These are phyloP conservation scores for Ornithoptera alexandrae DNA, from an alignment of 2,888 invertebrate genomes.

Conservation along the genomic window DNA sequence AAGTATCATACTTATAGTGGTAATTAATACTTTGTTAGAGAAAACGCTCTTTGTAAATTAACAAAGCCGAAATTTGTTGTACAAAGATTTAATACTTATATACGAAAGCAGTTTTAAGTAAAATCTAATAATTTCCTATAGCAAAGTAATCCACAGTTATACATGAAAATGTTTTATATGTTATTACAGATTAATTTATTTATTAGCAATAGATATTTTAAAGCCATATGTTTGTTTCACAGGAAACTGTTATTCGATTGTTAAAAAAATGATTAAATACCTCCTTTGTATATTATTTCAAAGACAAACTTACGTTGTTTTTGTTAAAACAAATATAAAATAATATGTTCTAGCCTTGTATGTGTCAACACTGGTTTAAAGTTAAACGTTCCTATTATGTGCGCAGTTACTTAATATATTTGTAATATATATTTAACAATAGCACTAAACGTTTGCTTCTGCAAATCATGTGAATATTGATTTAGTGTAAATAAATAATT, in stretches of 20 bases:
- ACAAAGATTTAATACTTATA: no score
- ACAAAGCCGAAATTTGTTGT: no score
- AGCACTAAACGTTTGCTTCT: conserved; percentile 39
- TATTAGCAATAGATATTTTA: no score
- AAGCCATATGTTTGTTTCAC: no score
- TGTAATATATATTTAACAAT: conserved; percentile 41
- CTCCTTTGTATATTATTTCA: no score
- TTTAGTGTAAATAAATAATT: conserved; percentile 74
- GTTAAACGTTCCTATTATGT: conserved; percentile 41
- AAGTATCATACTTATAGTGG: no score
- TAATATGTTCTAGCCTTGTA: conserved; percentile 6
- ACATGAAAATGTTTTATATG: not conserved
- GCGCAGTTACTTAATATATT: conserved; percentile 36
- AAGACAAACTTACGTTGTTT: no score
- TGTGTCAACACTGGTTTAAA: conserved; percentile 30
- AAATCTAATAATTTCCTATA: no score
- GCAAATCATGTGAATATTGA: conserved; percentile 63
- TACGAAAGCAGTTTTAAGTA: no score
- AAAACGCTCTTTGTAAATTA: no score
- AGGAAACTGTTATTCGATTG: not conserved
- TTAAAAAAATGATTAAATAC: not conserved
- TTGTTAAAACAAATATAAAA: not conserved
- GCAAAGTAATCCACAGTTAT: not conserved
- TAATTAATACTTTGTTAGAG: no score
- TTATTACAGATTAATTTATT: not conserved